A percentile compares a stretch with the other conserved stretches of the same genome.
Evolutionary conservation across 2,888 invertebrate species (phyloP).

Genomic region (Volucella inanis): DNA sequence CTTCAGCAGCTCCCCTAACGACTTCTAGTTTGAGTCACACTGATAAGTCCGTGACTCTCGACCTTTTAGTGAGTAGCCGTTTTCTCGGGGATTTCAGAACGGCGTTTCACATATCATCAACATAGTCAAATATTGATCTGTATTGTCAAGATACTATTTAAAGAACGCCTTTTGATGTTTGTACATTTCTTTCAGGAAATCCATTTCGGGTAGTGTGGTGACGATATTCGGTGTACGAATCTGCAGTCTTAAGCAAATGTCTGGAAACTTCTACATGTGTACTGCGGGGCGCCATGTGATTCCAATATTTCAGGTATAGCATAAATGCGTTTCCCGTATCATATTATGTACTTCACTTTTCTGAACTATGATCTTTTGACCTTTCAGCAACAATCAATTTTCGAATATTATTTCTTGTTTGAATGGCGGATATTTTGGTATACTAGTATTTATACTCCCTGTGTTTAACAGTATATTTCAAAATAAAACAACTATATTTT

Average conservation of each 20-base stretch:
- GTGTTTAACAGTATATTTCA: too few species aligned
- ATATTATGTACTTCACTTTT: slow-evolving; percentile 8
- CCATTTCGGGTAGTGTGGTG: slow-evolving; percentile 25
- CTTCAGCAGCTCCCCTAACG: too few species aligned
- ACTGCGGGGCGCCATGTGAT: too few species aligned
- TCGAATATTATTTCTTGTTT: slow-evolving; percentile 31
- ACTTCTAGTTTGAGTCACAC: too few species aligned
- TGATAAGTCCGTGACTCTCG: too few species aligned
- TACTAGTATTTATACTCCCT: too few species aligned
- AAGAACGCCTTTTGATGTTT: neutral
- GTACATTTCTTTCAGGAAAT: slow-evolving; percentile 22
- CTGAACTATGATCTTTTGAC: slow-evolving; percentile 4
- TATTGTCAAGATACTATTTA: neutral
- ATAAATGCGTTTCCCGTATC: too few species aligned
- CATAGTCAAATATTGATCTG: neutral
- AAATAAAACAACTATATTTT: too few species aligned
- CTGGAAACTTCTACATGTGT: neutral
- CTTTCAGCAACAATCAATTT: slow-evolving; percentile 13
- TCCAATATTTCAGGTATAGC: neutral
- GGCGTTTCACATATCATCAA: too few species aligned
- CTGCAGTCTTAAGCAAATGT: neutral
- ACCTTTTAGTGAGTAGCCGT: too few species aligned
- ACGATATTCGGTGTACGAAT: neutral
- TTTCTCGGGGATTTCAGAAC: too few species aligned
- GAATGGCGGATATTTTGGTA: slow-evolving; percentile 19